phyloP scores from a whole-genome alignment of 2,888 invertebrate species.

The Pemphredon lugubris region DNA sequence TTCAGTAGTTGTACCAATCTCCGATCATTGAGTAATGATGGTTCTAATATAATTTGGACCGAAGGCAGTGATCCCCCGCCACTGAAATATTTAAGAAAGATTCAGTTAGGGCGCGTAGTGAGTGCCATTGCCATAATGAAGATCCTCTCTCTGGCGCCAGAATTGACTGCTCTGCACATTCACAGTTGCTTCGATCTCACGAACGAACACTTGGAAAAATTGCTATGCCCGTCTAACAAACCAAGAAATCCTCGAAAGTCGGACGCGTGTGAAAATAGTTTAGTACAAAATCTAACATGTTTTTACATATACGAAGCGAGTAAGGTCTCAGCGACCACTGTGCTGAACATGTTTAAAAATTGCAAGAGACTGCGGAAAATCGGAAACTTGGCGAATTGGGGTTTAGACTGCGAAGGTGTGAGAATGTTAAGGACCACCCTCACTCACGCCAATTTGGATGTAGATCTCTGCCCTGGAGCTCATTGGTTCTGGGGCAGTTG shows the following conservation, averaged over 20 bases:
- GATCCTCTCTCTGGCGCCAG: slow-evolving; percentile 76
- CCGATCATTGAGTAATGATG: slow-evolving; percentile 75
- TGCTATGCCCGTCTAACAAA: slow-evolving; percentile 52
- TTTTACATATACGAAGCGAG: slow-evolving; percentile 80
- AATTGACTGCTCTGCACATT: slow-evolving; percentile 76
- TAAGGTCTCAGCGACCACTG: slow-evolving; percentile 74
- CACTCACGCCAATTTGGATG: slow-evolving; percentile 75
- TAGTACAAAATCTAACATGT: slow-evolving; percentile 75
- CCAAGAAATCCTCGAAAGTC: slow-evolving; percentile 29
- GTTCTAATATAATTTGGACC: slow-evolving; percentile 76
- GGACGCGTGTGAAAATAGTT: slow-evolving; percentile 61
- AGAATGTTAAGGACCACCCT: slow-evolving; percentile 73
- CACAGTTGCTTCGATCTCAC: slow-evolving; percentile 79
- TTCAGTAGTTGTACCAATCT: slow-evolving; percentile 76
- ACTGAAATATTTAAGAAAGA: slow-evolving; percentile 70
- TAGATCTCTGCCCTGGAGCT: slow-evolving; percentile 78
- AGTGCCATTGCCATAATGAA: slow-evolving; percentile 75
- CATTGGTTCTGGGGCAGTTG: slow-evolving; percentile 81
- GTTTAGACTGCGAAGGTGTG: slow-evolving; percentile 77
- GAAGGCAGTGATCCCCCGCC: slow-evolving; percentile 66
- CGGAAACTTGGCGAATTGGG: slow-evolving; percentile 81
- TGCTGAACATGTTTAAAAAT: slow-evolving; percentile 74
- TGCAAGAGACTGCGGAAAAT: slow-evolving; percentile 76
- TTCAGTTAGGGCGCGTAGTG: slow-evolving; percentile 78
- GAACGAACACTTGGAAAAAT: slow-evolving; percentile 75